These are phyloP conservation scores for Pachymerium ferrugineum DNA, from an alignment of 2,888 invertebrate genomes.

Conservation along the genomic window DNA sequence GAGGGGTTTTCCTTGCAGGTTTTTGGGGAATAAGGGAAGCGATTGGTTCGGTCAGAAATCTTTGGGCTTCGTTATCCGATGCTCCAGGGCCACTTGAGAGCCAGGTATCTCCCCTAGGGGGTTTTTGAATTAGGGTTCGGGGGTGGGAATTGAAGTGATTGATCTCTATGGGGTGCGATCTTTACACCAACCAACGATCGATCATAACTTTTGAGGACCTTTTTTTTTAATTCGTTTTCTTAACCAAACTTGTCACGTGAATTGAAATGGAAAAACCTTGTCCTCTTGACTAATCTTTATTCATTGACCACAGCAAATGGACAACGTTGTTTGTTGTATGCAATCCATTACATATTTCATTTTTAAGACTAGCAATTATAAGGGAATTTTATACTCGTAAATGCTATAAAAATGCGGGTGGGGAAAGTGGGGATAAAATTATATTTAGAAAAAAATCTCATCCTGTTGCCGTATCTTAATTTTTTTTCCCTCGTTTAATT, in stretches of 20 bases:
- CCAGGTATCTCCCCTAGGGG: conserved; percentile 20
- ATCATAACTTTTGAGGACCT: neutral
- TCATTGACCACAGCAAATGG: conserved; percentile 13
- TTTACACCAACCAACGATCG: conserved; percentile 20
- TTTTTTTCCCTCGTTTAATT: neutral
- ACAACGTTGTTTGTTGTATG: conserved; percentile 1
- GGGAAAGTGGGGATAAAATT: neutral
- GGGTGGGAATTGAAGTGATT: conserved; percentile 27
- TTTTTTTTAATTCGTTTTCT: conserved; percentile 2
- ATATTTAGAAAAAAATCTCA: conserved; percentile 7
- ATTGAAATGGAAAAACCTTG: conserved; percentile 22
- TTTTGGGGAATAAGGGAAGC: neutral
- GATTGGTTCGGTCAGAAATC: neutral
- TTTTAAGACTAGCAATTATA: neutral
- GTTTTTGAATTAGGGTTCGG: conserved; percentile 17
- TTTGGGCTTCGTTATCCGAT: neutral
- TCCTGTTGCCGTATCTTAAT: neutral
- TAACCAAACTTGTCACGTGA: conserved; percentile 16
- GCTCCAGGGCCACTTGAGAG: neutral
- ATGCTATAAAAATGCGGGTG: conserved; percentile 11
- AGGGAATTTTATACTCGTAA: neutral
- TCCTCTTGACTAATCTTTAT: conserved; percentile 21
- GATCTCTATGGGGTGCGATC: conserved; percentile 24
- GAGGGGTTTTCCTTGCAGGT: neutral
- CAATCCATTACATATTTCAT: neutral